A percentile compares a stretch with the other conserved stretches of the same genome.
Evolutionary conservation across 2,797 vertebrate species (phyloP).

Genomic region (Rhinogobio ventralis): DNA sequence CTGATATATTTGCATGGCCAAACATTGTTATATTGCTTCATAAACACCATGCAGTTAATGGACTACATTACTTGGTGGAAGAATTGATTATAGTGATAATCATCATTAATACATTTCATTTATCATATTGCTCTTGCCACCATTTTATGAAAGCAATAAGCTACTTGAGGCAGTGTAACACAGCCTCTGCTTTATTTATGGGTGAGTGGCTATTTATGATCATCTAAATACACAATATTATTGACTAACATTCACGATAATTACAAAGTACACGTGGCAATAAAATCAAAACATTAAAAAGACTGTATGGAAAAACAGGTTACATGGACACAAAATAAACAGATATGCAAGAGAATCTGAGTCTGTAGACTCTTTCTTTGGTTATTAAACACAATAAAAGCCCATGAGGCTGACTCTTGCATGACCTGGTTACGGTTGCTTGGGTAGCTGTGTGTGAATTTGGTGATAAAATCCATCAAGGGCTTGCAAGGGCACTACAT

Average conservation of each 20-base stretch:
- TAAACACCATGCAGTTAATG: background rate
- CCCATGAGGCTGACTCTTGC: conserved; percentile 22
- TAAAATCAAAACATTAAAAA: conserved; percentile 10
- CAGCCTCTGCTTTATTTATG: background rate
- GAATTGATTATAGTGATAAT: background rate
- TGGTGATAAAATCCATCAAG: conserved; percentile 1
- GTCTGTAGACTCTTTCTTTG: conserved; percentile 14
- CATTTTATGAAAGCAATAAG: background rate
- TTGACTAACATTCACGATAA: background rate
- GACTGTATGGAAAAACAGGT: background rate
- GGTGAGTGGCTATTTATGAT: background rate
- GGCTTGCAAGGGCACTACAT: conserved; percentile 13
- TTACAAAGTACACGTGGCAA: background rate
- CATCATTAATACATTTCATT: background rate
- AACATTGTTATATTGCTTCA: background rate
- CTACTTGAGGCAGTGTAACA: background rate
- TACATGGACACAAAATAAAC: conserved; percentile 17
- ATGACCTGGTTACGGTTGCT: conserved; percentile 39
- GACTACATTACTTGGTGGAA: background rate
- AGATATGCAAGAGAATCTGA: conserved; percentile 38
- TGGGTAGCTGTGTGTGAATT: conserved; percentile 44
- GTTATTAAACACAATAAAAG: conserved; percentile 43
- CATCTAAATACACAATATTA: conserved; percentile 17
- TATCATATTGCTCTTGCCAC: background rate
- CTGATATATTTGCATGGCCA: background rate